Percentiles rank a stretch among this genome's conserved stretches.
phyloP scores from a whole-genome alignment of 2,113 vertebrate genomes.

The Salminus brasiliensis region DNA sequence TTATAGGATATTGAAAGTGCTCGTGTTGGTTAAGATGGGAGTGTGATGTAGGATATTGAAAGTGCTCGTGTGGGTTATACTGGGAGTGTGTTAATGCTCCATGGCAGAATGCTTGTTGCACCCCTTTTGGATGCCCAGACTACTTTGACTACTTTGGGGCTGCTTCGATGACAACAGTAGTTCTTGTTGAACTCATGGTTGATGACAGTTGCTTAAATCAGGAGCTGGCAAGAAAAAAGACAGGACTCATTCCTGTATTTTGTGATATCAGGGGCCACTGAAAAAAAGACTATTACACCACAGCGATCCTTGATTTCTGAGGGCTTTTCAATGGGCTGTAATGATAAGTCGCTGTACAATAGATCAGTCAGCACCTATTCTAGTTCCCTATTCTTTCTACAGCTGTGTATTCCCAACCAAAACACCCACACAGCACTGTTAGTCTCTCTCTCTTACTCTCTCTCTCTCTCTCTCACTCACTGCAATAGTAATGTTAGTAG shows the following conservation, averaged over 20 bases:
- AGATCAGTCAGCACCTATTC: not conserved
- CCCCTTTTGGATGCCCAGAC: not conserved
- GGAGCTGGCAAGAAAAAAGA: not conserved
- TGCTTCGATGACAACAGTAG: too few relatives aligned
- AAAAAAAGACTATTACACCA: not conserved
- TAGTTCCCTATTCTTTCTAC: not conserved
- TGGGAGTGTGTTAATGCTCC: too few relatives aligned
- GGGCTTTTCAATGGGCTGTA: not conserved
- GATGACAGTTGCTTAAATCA: not conserved
- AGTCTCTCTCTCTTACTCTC: conserved; percentile 10
- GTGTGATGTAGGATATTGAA: too few relatives aligned
- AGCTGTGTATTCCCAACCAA: not conserved
- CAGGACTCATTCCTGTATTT: not conserved
- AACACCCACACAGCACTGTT: not conserved
- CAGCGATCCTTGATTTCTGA: not conserved
- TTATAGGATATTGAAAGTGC: too few relatives aligned
- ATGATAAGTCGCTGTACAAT: conserved; percentile 2
- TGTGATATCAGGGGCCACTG: not conserved
- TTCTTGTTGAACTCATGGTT: not conserved
- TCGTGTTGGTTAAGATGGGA: too few relatives aligned
- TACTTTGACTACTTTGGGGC: not conserved
- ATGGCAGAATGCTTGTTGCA: too few relatives aligned
- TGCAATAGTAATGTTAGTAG: not conserved
- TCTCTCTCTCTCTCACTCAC: not conserved
- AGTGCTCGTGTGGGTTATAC: too few relatives aligned